These are phyloP conservation scores for Bradypodion ventrale DNA, from an alignment of 2,797 vertebrate species.

Conservation along the genomic window DNA sequence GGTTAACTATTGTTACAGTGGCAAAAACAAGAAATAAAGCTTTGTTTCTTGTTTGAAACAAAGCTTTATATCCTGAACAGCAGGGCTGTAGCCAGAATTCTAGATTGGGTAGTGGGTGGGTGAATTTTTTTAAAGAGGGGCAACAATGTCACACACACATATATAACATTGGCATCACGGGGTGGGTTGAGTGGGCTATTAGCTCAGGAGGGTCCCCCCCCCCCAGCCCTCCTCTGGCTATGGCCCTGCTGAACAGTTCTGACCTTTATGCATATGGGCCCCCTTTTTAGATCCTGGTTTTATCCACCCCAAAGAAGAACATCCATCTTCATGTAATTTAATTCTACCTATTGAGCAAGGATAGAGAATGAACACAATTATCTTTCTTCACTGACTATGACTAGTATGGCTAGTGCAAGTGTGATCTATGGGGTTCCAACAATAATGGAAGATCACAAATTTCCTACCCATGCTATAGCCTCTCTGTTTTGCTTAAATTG, in stretches of 20 bases:
- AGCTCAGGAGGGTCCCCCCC: too few relatives aligned
- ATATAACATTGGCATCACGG: too few relatives aligned
- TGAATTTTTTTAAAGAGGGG: too few relatives aligned
- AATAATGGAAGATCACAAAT: background rate
- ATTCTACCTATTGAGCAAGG: background rate
- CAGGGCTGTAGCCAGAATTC: too few relatives aligned
- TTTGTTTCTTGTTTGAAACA: background rate
- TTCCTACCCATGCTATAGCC: background rate
- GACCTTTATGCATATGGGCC: background rate
- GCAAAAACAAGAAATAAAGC: background rate
- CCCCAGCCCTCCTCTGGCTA: too few relatives aligned
- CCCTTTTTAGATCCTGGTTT: background rate
- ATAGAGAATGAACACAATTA: background rate
- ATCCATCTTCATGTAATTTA: background rate
- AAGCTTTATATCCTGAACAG: too few relatives aligned
- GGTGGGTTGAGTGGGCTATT: too few relatives aligned
- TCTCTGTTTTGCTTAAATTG: background rate
- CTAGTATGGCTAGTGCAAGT: background rate
- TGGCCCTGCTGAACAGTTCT: too few relatives aligned
- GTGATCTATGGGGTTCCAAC: background rate
- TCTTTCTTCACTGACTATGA: background rate
- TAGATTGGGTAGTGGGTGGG: too few relatives aligned
- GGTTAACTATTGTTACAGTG: too few relatives aligned
- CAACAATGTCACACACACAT: too few relatives aligned
- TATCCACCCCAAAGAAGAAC: background rate